A percentile compares a stretch with the other conserved stretches of the same genome.
Evolutionary conservation across 2,797 vertebrate genomes (phyloP).

Genomic region (Merluccius polli): DNA sequence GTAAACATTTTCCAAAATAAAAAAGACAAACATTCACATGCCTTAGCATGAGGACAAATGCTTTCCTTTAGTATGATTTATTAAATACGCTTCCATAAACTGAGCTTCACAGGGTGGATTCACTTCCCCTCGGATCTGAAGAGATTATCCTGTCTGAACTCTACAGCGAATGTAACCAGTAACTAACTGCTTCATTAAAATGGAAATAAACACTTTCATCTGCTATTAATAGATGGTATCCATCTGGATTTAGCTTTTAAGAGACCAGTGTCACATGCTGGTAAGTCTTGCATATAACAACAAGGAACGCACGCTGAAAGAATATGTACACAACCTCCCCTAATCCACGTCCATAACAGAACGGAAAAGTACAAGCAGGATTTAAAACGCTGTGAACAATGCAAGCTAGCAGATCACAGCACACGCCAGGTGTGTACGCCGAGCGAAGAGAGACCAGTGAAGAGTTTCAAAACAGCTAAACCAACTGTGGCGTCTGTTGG

Average conservation of each 20-base stretch:
- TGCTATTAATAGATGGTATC: not conserved
- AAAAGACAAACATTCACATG: not conserved
- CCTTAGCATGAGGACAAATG: too few relatives aligned
- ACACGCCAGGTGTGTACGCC: slow-evolving; percentile 29
- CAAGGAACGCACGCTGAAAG: not conserved
- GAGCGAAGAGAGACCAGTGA: not conserved
- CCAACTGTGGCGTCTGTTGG: slow-evolving; percentile 21
- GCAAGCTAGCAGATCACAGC: slow-evolving; percentile 19
- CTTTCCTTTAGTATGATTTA: too few relatives aligned
- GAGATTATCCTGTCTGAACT: not conserved
- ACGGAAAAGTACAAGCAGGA: not conserved
- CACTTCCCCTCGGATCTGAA: not conserved
- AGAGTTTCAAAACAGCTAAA: slow-evolving; percentile 9
- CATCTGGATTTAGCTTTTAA: not conserved
- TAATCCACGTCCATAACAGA: not conserved
- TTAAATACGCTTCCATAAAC: not conserved
- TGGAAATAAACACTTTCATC: not conserved
- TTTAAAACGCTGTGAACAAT: slow-evolving; percentile 4
- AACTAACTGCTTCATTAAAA: not conserved
- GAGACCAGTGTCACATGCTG: not conserved
- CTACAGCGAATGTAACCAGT: not conserved
- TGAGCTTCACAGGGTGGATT: not conserved
- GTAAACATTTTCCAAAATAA: not conserved
- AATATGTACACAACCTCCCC: not conserved
- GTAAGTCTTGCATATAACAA: not conserved